These are phyloP conservation scores for Cassiopea andromeda DNA, from an alignment of 30 jellyfish, hydroid and myxozoan species.

Conservation along the genomic window DNA sequence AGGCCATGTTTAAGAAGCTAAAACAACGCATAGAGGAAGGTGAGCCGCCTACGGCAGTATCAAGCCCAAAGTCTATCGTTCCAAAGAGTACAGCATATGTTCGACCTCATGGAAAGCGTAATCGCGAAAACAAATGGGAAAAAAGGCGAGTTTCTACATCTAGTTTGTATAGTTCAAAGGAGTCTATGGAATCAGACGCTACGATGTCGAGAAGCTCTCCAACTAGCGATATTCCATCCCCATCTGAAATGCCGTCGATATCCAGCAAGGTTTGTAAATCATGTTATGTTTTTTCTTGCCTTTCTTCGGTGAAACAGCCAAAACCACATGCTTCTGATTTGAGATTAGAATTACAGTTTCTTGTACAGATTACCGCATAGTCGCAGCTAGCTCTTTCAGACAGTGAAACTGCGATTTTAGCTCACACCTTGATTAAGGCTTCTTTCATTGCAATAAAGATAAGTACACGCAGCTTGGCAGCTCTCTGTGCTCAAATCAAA, in stretches of 20 bases:
- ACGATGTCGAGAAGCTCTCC: slow-evolving; percentile 85
- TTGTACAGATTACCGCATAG: too few relatives aligned
- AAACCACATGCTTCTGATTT: too few relatives aligned
- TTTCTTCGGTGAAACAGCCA: background rate
- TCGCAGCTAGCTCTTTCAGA: too few relatives aligned
- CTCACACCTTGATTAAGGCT: too few relatives aligned
- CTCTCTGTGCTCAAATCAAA: too few relatives aligned
- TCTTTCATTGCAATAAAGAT: too few relatives aligned
- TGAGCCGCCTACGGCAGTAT: slow-evolving; percentile 71
- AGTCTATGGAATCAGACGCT: slow-evolving; percentile 89
- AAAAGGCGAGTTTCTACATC: slow-evolving; percentile 81
- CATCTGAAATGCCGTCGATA: slow-evolving; percentile 51
- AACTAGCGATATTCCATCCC: slow-evolving; percentile 73
- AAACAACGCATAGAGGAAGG: slow-evolving; percentile 97
- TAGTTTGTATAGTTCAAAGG: slow-evolving; percentile 94
- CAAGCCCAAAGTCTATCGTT: slow-evolving; percentile 41
- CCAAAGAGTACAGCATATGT: slow-evolving; percentile 25
- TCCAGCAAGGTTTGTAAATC: slow-evolving; percentile 26
- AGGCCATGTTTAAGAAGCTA: slow-evolving; percentile 82
- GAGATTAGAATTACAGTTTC: background rate
- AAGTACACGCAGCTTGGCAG: too few relatives aligned
- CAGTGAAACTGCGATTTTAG: too few relatives aligned
- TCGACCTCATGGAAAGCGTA: slow-evolving; percentile 50
- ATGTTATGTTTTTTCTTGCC: background rate
- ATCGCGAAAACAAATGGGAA: slow-evolving; percentile 97